These are phyloP conservation scores for Drosophila algonquin DNA, from an alignment of 2,888 invertebrate species.

Conservation along the genomic window DNA sequence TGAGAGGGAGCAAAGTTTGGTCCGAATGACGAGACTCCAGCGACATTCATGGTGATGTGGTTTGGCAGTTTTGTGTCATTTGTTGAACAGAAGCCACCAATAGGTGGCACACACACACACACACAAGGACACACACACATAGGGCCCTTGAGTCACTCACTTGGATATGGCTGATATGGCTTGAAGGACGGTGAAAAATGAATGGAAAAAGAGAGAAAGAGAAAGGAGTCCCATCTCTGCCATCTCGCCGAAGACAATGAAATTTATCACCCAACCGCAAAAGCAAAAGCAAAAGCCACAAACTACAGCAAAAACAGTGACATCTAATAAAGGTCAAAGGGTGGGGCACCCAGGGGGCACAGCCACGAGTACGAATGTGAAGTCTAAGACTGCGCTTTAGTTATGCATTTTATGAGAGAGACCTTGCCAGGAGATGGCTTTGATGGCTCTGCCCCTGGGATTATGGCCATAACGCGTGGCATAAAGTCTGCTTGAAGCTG, in stretches of 20 bases:
- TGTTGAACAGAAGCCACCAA: constrained; percentile 66
- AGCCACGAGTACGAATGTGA: constrained; percentile 34
- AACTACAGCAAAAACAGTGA: constrained; percentile 63
- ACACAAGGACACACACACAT: constrained; percentile 28
- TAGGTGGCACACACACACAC: constrained; percentile 15
- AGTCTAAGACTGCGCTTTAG: constrained; percentile 44
- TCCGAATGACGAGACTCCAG: constrained; percentile 71
- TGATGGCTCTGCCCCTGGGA: constrained; percentile 35
- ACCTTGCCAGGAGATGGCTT: constrained; percentile 41
- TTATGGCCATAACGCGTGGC: constrained; percentile 38
- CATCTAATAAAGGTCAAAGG: constrained; percentile 62
- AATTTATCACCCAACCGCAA: constrained; percentile 74
- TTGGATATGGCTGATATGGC: constrained; percentile 34
- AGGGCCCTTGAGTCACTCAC: constrained; percentile 35
- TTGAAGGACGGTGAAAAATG: constrained; percentile 35
- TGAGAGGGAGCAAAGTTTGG: constrained; percentile 45
- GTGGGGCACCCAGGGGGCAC: neutral
- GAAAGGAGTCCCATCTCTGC: constrained; percentile 23
- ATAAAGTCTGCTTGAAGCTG: constrained; percentile 32
- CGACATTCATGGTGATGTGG: constrained; percentile 81
- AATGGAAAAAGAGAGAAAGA: constrained; percentile 13
- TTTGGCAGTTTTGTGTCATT: constrained; percentile 81
- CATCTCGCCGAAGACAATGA: constrained; percentile 60
- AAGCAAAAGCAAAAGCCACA: constrained; percentile 63
- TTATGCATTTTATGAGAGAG: constrained; percentile 49